A percentile compares a stretch with the other conserved stretches of the same genome.
Evolutionary conservation across 2,797 vertebrate genomes (phyloP).

Genomic region (Acridotheres tristis): DNA sequence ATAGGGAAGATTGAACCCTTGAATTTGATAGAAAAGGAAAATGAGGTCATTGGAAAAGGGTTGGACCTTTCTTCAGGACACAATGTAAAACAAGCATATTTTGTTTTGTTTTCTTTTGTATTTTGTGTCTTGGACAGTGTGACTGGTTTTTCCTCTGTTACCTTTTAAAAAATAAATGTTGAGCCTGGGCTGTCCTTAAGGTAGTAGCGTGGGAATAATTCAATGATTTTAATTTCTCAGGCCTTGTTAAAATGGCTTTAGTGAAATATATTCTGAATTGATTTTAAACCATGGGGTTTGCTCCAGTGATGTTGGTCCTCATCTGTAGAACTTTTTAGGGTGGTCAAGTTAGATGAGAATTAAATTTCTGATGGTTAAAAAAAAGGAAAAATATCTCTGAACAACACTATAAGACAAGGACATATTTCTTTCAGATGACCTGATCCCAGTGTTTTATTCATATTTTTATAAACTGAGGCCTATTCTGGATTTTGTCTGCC

Average conservation of each 20-base stretch:
- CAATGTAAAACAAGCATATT: background rate
- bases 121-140: background rate
- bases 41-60: background rate
- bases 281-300: background rate
- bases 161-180: background rate
- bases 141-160: background rate
- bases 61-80: background rate
- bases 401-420: background rate
- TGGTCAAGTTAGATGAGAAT: background rate
- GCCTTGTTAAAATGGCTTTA: background rate
- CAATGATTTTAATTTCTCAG: background rate
- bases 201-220: background rate
- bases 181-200: background rate
- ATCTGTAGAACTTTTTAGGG: background rate
- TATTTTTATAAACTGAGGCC: background rate
- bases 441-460: background rate
- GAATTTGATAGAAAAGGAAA: background rate
- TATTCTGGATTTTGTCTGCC: background rate
- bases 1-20: background rate
- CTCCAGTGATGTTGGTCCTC: background rate
- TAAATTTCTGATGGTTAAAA: background rate
- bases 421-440: background rate
- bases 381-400: background rate
- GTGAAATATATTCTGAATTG: background rate
- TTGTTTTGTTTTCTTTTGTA: background rate